Conservation (phyloP, 2,888 invertebrate genomes). For the Phaedon cochleariae region DNA sequence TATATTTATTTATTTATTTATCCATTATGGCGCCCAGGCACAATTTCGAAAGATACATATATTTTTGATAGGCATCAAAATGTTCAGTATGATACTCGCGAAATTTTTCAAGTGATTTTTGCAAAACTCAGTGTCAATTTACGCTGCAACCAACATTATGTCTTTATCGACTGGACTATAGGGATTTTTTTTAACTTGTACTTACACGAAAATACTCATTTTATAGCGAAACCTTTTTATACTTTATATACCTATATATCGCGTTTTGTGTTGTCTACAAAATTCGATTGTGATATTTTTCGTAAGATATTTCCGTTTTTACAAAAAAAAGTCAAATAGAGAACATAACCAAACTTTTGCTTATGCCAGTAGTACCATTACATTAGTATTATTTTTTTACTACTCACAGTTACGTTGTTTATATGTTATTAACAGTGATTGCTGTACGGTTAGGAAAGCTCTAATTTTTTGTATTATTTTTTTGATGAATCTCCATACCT, state of each 20-base stretch:
- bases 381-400: conserved; percentile 43
- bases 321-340: conserved; percentile 43
- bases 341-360: conserved; percentile 55
- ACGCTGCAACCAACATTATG: no score
- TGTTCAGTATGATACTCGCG: no score
- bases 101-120: no score
- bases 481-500: background rate
- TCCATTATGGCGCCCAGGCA: no score
- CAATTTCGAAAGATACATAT: no score
- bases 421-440: conserved; percentile 26
- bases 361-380: conserved; percentile 57
- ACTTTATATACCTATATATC: conserved; percentile 28
- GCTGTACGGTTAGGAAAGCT: background rate
- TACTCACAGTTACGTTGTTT: conserved; percentile 29
- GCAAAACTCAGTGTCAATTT: no score
- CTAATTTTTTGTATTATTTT: background rate
- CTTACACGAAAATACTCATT: conserved; percentile 49
- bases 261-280: conserved; percentile 25
- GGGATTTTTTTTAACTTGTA: conserved; percentile 44
- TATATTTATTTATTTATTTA: no score
- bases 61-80: no score
- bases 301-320: conserved; percentile 46
- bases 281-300: conserved; percentile 54
- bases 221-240: conserved; percentile 38
- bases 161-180: conserved; percentile 34